Percentiles rank a stretch among this genome's conserved stretches.
Conservation (phyloP, 2,797 vertebrate species). For the Philypnodon macrostomus region DNA sequence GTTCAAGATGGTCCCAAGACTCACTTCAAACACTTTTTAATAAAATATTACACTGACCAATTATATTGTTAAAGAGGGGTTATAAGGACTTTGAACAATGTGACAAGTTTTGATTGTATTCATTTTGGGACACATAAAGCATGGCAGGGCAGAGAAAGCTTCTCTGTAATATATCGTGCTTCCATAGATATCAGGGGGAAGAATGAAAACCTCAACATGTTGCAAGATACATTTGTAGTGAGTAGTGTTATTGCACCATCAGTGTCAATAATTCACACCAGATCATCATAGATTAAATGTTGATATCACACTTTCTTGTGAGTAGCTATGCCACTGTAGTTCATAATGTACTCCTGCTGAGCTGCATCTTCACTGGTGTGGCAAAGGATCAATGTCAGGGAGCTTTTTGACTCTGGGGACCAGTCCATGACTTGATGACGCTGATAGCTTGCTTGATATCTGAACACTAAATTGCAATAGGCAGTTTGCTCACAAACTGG, state of each 20-base stretch:
- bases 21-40: neutral
- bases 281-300: no score
- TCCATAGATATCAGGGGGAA: no score
- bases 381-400: conserved; percentile 64
- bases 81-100: neutral
- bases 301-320: no score
- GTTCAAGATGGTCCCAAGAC: conserved; percentile 52
- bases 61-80: neutral
- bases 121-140: no score
- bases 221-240: no score
- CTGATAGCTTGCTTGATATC: conserved; percentile 57
- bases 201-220: no score
- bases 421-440: conserved; percentile 65
- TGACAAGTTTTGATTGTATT: no score
- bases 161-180: no score
- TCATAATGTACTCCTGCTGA: conserved; percentile 28
- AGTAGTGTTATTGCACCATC: no score
- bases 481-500: conserved; percentile 16
- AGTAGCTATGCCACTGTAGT: neutral
- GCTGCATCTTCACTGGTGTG: conserved; percentile 55
- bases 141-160: no score
- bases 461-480: conserved; percentile 37
- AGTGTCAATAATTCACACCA: no score
- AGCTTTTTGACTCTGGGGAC: conserved; percentile 57
- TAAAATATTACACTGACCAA: neutral